These are phyloP conservation scores for Erpobdella octoculata DNA, from an alignment of 2,888 invertebrate species.

Conservation along the genomic window DNA sequence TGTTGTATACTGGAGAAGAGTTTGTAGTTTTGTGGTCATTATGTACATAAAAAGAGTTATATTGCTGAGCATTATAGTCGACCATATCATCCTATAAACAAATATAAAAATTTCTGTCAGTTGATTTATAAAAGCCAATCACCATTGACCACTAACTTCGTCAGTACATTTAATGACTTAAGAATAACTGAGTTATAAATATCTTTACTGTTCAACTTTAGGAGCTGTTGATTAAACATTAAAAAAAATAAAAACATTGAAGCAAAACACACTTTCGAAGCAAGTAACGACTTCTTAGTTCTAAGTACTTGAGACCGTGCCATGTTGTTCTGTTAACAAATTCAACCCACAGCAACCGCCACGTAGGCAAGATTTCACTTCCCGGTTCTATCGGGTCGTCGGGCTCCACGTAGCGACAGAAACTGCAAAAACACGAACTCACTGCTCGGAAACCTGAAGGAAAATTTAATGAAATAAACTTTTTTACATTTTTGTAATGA, in stretches of 20 bases:
- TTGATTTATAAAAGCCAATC: too few relatives aligned
- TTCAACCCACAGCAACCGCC: slow-evolving; percentile 26
- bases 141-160: too few relatives aligned
- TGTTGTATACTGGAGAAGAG: slow-evolving; percentile 1
- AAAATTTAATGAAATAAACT: neutral
- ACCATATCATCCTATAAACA: slow-evolving; percentile 17
- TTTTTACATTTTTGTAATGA: neutral
- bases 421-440: neutral
- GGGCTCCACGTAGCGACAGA: neutral
- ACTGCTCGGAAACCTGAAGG: neutral
- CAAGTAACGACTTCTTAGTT: slow-evolving; percentile 24
- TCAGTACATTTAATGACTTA: too few relatives aligned
- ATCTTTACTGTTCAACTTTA: too few relatives aligned
- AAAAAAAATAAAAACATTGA: neutral
- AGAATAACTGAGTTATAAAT: too few relatives aligned
- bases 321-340: slow-evolving; percentile 28
- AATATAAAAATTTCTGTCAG: too few relatives aligned
- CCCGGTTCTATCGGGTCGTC: neutral
- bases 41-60: slow-evolving; percentile 19
- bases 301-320: slow-evolving; percentile 31
- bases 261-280: slow-evolving; percentile 4
- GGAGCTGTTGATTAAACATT: neutral
- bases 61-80: neutral
- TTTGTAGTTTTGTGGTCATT: slow-evolving; percentile 15
- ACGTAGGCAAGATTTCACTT: slow-evolving; percentile 12